A percentile compares a stretch with the other conserved stretches of the same genome.
These are phyloP conservation scores for Sandelia bainsii DNA, from an alignment of 2,797 vertebrate genomes.

Conservation along the genomic window DNA sequence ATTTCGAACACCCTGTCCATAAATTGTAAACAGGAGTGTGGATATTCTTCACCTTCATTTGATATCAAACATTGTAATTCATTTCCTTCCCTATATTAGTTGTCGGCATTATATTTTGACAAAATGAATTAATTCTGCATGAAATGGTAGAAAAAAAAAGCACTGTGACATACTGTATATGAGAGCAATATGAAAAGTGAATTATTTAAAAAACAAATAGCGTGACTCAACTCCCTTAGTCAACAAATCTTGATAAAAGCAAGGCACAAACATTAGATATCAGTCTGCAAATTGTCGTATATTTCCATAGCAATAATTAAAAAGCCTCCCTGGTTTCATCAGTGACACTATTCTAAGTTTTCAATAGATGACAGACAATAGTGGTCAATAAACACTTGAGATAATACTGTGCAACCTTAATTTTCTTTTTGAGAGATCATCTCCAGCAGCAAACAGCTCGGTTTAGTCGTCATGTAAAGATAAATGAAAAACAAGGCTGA, in stretches of 20 bases:
- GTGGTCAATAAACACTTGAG: conserved; percentile 37
- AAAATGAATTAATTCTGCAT: conserved; percentile 27
- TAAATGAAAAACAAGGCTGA: conserved; percentile 13
- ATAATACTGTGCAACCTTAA: conserved; percentile 5
- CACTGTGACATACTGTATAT: conserved; percentile 18
- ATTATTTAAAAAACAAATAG: conserved; percentile 30
- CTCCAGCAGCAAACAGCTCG: conserved; percentile 4
- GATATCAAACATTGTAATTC: conserved; percentile 21
- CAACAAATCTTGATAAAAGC: conserved; percentile 2
- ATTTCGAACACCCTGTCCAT: conserved; percentile 21
- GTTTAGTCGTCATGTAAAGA: conserved; percentile 5
- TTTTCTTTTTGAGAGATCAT: conserved; percentile 31
- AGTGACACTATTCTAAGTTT: neutral
- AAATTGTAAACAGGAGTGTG: conserved; percentile 19
- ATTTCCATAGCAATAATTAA: conserved; percentile 35
- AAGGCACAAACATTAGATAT: conserved; percentile 14
- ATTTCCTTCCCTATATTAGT: conserved; percentile 6
- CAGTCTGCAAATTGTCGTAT: conserved; percentile 34
- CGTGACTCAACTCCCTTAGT: conserved; percentile 21
- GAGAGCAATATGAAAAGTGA: conserved; percentile 39
- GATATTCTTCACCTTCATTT: conserved; percentile 13
- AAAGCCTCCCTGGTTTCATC: conserved; percentile 26
- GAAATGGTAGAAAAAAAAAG: conserved; percentile 13
- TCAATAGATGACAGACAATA: conserved; percentile 15
- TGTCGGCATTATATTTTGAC: conserved; percentile 45